Evolutionary conservation across 2,888 invertebrate genomes (phyloP).

Genomic region (Dasypolia templi): DNA sequence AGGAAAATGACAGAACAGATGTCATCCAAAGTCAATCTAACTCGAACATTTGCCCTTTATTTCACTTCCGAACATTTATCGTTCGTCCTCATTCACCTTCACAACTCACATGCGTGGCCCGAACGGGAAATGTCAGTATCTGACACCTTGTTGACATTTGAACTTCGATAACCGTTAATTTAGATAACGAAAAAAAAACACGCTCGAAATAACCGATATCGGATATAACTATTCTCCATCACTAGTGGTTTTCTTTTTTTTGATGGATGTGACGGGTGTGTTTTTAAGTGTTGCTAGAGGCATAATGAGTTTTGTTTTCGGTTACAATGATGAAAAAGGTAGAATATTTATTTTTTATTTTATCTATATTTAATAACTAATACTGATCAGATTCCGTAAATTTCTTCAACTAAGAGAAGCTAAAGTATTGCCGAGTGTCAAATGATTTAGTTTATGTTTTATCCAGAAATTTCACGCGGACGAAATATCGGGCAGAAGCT

Average conservation of each 20-base stretch:
- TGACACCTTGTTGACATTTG: conserved; percentile 72
- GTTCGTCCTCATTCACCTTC: conserved; percentile 82
- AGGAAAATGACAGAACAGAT: conserved; percentile 23
- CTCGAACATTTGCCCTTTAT: conserved; percentile 74
- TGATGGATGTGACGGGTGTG: conserved; percentile 51
- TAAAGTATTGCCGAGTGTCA: background rate
- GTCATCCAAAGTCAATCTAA: conserved; percentile 58
- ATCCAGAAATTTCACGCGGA: background rate
- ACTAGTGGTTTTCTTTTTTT: conserved; percentile 56
- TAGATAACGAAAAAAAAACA: conserved; percentile 62
- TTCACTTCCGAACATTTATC: conserved; percentile 73
- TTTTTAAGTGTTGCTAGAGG: conserved; percentile 56
- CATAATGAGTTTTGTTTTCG: conserved; percentile 33
- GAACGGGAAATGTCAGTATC: conserved; percentile 63
- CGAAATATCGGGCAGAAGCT: background rate
- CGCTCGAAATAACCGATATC: conserved; percentile 53
- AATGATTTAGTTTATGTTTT: background rate
- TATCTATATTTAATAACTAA: background rate
- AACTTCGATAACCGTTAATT: conserved; percentile 72
- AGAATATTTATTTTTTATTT: background rate
- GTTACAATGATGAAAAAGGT: conserved; percentile 42
- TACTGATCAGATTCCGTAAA: background rate
- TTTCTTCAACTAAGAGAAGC: background rate
- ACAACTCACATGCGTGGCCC: conserved; percentile 63
- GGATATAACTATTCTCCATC: conserved; percentile 60